Percentiles rank a stretch among this genome's conserved stretches.
Conservation (phyloP, 2,888 invertebrate species). For the Perizoma flavofasciatum region DNA sequence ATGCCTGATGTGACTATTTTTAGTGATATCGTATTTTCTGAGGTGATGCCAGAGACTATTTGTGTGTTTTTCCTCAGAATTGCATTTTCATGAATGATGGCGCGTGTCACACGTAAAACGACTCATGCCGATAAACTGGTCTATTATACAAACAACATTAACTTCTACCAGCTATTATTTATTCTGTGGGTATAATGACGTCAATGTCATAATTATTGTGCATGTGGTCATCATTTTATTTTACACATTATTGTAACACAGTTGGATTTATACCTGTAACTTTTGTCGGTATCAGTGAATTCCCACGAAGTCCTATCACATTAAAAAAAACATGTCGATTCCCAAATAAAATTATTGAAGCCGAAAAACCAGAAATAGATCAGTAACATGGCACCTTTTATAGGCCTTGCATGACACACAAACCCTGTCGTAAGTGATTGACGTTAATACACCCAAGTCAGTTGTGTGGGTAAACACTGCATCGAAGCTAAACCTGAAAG, state of each 20-base stretch:
- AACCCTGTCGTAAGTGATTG: slow-evolving; percentile 35
- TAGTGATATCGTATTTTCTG: too few species aligned
- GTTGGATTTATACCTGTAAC: too few species aligned
- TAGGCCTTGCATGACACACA: slow-evolving; percentile 12
- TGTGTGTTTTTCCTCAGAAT: slow-evolving; percentile 6
- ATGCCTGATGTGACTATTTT: too few species aligned
- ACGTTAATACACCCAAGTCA: slow-evolving; percentile 26
- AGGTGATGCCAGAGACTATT: slow-evolving; percentile 2
- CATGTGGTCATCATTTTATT: slow-evolving; percentile 16
- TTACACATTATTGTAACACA: background rate
- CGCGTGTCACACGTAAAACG: slow-evolving; percentile 9
- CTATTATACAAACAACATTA: slow-evolving; percentile 15
- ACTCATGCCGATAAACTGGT: slow-evolving; percentile 12
- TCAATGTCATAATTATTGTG: slow-evolving; percentile 4
- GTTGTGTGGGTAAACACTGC: background rate
- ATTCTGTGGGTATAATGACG: slow-evolving; percentile 1
- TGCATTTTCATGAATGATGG: slow-evolving; percentile 8
- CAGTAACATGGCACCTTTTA: slow-evolving; percentile 24
- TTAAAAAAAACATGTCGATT: background rate
- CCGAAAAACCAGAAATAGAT: slow-evolving; percentile 8
- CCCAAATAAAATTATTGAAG: background rate
- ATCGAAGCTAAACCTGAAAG: too few species aligned
- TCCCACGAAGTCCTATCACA: background rate
- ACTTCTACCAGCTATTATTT: slow-evolving; percentile 3
- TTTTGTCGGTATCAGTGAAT: too few species aligned